These are phyloP conservation scores for Cepphus grylle DNA, from an alignment of 2,113 vertebrate species.

Conservation along the genomic window DNA sequence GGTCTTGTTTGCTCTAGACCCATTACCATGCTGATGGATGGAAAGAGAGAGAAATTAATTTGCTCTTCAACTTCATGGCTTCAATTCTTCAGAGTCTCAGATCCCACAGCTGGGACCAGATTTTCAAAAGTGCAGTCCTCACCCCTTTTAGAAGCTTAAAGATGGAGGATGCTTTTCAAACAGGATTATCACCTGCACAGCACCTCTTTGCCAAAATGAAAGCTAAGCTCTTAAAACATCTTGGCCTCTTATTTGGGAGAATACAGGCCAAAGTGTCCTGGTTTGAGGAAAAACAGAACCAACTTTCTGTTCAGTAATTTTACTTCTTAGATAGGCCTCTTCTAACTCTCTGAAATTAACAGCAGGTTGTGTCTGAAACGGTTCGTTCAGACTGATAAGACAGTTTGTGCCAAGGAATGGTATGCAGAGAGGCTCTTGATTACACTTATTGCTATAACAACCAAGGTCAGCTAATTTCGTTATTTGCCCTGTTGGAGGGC, in stretches of 20 bases:
- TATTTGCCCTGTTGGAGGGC: no score
- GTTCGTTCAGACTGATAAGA: no score
- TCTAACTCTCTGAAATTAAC: no score
- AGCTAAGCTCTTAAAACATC: neutral
- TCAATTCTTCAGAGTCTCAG: neutral
- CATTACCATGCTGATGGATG: neutral
- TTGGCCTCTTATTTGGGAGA: neutral
- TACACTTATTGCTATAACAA: no score
- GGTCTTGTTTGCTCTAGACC: neutral
- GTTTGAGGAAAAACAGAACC: no score
- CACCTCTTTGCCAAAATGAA: neutral
- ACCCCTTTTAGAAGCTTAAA: neutral
- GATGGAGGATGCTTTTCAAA: neutral
- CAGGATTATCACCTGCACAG: neutral
- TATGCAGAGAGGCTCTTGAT: no score
- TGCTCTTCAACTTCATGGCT: neutral
- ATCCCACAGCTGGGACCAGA: neutral
- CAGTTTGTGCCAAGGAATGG: no score
- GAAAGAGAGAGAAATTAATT: neutral
- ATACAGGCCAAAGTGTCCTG: neutral
- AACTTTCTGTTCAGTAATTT: no score
- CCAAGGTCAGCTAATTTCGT: no score
- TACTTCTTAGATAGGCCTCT: no score
- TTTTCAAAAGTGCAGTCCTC: neutral
- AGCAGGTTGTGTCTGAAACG: no score